A percentile compares a stretch with the other conserved stretches of the same genome.
phyloP scores from a whole-genome alignment of 2,888 invertebrate genomes.

The Zelleria hepariella region DNA sequence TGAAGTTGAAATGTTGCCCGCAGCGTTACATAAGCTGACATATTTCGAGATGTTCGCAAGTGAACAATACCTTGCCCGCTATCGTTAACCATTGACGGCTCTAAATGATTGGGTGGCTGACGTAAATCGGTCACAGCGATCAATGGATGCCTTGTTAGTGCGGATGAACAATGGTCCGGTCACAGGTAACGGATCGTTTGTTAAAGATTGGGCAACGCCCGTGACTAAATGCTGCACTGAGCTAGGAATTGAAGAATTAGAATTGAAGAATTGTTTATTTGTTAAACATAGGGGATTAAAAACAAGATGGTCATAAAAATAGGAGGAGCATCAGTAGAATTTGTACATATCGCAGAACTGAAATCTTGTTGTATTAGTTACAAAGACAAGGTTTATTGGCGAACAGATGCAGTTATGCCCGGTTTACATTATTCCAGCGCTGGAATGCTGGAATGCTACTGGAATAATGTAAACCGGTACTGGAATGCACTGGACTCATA shows the following conservation, averaged over 20 bases:
- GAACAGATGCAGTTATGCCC: too few relatives aligned
- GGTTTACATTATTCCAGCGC: too few relatives aligned
- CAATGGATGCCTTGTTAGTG: slow-evolving; percentile 31
- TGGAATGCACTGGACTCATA: too few relatives aligned
- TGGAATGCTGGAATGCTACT: too few relatives aligned
- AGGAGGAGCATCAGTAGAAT: too few relatives aligned
- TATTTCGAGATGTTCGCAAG: slow-evolving; percentile 12
- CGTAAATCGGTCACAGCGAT: slow-evolving; percentile 50
- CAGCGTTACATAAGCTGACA: slow-evolving; percentile 20
- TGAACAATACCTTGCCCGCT: slow-evolving; percentile 27
- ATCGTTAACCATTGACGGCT: slow-evolving; percentile 31
- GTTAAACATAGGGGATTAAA: too few relatives aligned
- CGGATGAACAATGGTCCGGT: slow-evolving; percentile 17
- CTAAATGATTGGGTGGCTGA: slow-evolving; percentile 53
- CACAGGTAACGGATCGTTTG: slow-evolving; percentile 11
- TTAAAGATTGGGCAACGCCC: slow-evolving; percentile 12
- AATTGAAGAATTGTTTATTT: too few relatives aligned
- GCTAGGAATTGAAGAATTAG: not conserved
- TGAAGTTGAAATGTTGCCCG: slow-evolving; percentile 28
- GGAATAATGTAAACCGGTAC: too few relatives aligned
- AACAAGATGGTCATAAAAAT: too few relatives aligned
- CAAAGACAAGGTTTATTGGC: too few relatives aligned
- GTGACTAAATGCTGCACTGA: not conserved
- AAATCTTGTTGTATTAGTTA: too few relatives aligned
- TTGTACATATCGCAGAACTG: too few relatives aligned